Evolutionary conservation across 53 echinoderm and acorn worm genomes (phyloP).

Genomic region (Astropecten irregularis): DNA sequence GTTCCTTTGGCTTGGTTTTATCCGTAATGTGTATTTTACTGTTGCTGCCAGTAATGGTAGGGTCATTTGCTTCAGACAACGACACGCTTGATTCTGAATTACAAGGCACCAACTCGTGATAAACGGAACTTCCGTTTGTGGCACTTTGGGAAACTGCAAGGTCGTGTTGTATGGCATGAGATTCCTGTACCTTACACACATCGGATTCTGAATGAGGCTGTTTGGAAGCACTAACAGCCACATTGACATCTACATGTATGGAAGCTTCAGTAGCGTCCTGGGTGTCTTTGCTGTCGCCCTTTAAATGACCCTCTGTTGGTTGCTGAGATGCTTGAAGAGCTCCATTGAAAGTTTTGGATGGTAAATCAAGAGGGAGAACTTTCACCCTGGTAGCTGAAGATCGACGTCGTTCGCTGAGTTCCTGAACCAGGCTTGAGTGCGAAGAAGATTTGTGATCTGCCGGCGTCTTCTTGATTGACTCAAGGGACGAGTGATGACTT

Average conservation of each 20-base stretch:
- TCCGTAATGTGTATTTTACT: neutral
- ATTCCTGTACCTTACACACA: neutral
- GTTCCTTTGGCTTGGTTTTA: conserved; percentile 3
- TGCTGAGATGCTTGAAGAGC: neutral
- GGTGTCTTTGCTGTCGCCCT: neutral
- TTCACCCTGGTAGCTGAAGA: conserved; percentile 9
- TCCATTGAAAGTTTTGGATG: neutral
- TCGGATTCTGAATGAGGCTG: neutral
- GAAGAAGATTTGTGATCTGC: too few species aligned
- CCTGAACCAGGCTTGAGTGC: conserved; percentile 9
- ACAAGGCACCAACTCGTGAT: too few species aligned
- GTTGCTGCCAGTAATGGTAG: neutral
- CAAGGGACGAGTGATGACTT: too few species aligned
- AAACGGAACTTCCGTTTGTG: too few species aligned
- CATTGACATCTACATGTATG: too few species aligned
- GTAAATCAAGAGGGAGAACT: neutral
- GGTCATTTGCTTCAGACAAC: too few species aligned
- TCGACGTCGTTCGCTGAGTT: conserved; percentile 1
- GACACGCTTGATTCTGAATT: too few species aligned
- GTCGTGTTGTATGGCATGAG: neutral
- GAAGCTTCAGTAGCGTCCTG: neutral
- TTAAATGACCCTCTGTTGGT: neutral
- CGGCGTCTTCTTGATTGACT: too few species aligned
- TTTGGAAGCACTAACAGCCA: neutral
- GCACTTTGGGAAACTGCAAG: too few species aligned